phyloP scores from a whole-genome alignment of 2,113 vertebrate species.

The Bufo gargarizans region DNA sequence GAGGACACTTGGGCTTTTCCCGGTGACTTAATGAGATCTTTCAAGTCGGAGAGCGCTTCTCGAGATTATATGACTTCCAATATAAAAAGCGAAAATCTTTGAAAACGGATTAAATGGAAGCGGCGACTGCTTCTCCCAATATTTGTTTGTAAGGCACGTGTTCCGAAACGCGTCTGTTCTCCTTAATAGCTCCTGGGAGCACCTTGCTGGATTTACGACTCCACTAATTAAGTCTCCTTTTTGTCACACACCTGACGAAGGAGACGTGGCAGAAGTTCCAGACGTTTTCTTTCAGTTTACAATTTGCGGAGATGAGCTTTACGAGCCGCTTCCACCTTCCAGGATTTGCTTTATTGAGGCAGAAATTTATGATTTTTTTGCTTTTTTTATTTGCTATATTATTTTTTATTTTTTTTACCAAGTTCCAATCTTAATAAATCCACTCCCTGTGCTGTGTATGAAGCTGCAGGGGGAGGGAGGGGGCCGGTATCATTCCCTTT shows the following conservation, averaged over 20 bases:
- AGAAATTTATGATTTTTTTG: not conserved
- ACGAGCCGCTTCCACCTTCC: not conserved
- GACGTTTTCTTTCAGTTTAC: not conserved
- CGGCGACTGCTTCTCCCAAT: not conserved
- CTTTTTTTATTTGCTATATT: not conserved
- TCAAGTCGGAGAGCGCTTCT: not conserved
- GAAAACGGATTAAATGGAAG: too few species aligned
- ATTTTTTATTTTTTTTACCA: not conserved
- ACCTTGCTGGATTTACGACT: not conserved
- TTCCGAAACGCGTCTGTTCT: not conserved
- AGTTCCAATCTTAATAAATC: constrained; percentile 2
- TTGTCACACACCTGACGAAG: not conserved
- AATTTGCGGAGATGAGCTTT: not conserved
- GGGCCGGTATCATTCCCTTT: not conserved
- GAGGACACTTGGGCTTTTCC: not conserved
- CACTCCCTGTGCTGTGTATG: not conserved
- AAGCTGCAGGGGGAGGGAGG: not conserved
- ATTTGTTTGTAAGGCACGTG: not conserved
- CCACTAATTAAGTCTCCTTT: not conserved
- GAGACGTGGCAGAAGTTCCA: not conserved
- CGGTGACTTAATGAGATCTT: not conserved
- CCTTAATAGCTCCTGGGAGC: not conserved
- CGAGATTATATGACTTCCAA: not conserved
- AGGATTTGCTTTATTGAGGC: not conserved
- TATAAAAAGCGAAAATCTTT: not conserved